These are phyloP conservation scores for Cheilosia soror DNA, from an alignment of 2,888 invertebrate genomes.

Conservation along the genomic window DNA sequence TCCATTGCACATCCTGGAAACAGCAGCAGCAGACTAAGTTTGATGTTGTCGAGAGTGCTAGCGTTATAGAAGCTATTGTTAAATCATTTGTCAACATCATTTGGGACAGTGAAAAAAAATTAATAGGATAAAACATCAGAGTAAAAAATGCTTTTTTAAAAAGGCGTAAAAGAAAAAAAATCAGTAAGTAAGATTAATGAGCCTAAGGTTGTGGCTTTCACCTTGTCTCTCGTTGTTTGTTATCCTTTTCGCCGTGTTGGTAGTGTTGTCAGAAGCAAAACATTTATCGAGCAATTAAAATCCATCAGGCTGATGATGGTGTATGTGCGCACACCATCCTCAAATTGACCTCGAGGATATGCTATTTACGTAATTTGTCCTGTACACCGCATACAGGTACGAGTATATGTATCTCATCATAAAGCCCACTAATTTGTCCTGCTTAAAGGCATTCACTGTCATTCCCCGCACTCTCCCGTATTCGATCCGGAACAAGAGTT, in stretches of 20 bases:
- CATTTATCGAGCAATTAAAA: slow-evolving; percentile 75
- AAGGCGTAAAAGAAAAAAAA: slow-evolving; percentile 27
- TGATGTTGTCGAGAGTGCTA: neutral
- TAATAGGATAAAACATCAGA: slow-evolving; percentile 2
- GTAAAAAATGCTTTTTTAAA: slow-evolving; percentile 24
- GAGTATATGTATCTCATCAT: slow-evolving; percentile 56
- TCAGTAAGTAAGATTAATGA: slow-evolving; percentile 71
- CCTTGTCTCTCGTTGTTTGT: slow-evolving; percentile 53
- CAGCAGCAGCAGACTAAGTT: neutral
- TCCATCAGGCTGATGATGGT: slow-evolving; percentile 65
- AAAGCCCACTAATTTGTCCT: slow-evolving; percentile 76
- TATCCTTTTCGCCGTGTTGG: slow-evolving; percentile 61
- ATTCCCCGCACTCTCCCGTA: slow-evolving; percentile 1
- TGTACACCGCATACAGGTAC: slow-evolving; percentile 39
- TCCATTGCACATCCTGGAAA: neutral
- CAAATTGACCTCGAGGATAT: slow-evolving; percentile 63
- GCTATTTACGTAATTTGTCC: slow-evolving; percentile 70
- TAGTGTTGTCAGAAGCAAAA: slow-evolving; percentile 57
- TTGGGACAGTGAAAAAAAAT: slow-evolving; percentile 9
- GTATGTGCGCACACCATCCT: slow-evolving; percentile 18
- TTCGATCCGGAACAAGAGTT: slow-evolving; percentile 55
- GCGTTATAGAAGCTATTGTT: neutral
- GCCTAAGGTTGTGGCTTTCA: neutral
- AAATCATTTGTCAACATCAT: slow-evolving; percentile 63
- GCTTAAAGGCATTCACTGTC: slow-evolving; percentile 63